These are phyloP conservation scores for Teinopalpus imperialis DNA, from an alignment of 2,888 invertebrate genomes.

Conservation along the genomic window DNA sequence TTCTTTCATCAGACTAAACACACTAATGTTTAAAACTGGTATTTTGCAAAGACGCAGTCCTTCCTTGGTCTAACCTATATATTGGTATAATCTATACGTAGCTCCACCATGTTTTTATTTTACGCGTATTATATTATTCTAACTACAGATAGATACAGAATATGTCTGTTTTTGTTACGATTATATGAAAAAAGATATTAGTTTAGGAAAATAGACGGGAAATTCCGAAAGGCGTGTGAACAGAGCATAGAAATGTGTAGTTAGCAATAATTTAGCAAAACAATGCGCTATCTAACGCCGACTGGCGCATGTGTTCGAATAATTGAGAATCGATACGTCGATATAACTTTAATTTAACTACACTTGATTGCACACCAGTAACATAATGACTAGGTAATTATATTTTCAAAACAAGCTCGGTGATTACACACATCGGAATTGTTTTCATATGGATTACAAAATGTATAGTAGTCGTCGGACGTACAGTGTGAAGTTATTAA, in stretches of 20 bases:
- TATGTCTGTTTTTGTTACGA: too few species aligned
- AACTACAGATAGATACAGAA: too few species aligned
- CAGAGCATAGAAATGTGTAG: constrained; percentile 28
- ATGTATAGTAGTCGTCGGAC: too few species aligned
- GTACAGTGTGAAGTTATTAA: too few species aligned
- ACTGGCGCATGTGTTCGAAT: constrained; percentile 38
- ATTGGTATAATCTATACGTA: too few species aligned
- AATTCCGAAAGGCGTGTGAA: neutral
- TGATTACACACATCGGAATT: neutral
- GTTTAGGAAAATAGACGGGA: neutral
- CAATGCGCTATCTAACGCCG: constrained; percentile 43
- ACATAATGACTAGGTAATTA: constrained; percentile 22
- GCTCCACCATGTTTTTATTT: too few species aligned
- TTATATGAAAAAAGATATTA: too few species aligned
- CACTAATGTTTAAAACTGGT: too few species aligned
- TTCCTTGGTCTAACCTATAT: too few species aligned
- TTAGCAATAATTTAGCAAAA: constrained; percentile 42
- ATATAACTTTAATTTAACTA: constrained; percentile 42
- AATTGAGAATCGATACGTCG: constrained; percentile 55
- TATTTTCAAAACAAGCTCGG: constrained; percentile 18
- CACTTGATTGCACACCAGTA: constrained; percentile 32
- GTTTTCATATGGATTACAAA: constrained; percentile 19
- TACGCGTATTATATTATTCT: too few species aligned
- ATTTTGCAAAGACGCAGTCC: too few species aligned
- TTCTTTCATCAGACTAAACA: too few species aligned